A percentile compares a stretch with the other conserved stretches of the same genome.
These are phyloP conservation scores for Habrosyne pyritoides DNA, from an alignment of 2,888 invertebrate genomes.

Conservation along the genomic window DNA sequence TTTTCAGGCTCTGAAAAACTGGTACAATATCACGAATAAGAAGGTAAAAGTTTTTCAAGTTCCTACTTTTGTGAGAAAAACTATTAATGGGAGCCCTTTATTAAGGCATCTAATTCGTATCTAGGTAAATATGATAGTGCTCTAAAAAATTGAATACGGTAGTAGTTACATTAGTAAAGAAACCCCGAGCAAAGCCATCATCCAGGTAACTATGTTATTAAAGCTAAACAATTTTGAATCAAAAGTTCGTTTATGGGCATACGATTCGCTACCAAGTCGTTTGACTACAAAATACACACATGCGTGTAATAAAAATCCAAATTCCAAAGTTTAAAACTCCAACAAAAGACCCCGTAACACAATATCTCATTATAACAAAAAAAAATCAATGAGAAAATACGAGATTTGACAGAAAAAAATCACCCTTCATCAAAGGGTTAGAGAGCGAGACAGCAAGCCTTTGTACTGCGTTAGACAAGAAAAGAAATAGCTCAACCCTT, in stretches of 20 bases:
- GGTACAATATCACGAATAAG: too few species aligned
- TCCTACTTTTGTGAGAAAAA: too few species aligned
- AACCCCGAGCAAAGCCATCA: too few species aligned
- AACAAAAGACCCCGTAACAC: conserved; percentile 67
- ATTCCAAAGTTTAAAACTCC: conserved; percentile 53
- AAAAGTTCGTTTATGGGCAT: neutral
- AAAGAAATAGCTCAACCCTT: conserved; percentile 66
- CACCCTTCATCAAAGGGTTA: conserved; percentile 74
- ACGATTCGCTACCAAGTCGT: neutral
- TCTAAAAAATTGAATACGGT: too few species aligned
- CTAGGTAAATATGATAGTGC: too few species aligned
- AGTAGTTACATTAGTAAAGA: too few species aligned
- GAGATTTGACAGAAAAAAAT: conserved; percentile 79
- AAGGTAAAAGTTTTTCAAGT: too few species aligned
- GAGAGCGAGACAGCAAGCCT: conserved; percentile 48
- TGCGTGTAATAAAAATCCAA: conserved; percentile 40
- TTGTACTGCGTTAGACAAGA: conserved; percentile 41
- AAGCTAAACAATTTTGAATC: too few species aligned
- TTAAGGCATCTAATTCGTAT: too few species aligned
- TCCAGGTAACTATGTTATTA: too few species aligned
- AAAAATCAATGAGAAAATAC: conserved; percentile 76
- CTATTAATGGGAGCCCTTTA: too few species aligned
- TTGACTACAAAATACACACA: conserved; percentile 33
- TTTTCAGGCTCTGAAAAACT: too few species aligned
- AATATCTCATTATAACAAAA: conserved; percentile 78